A percentile compares a stretch with the other conserved stretches of the same genome.
These are phyloP conservation scores for Gnathonemus longibarbis DNA, from an alignment of 2,113 vertebrate genomes.

Conservation along the genomic window DNA sequence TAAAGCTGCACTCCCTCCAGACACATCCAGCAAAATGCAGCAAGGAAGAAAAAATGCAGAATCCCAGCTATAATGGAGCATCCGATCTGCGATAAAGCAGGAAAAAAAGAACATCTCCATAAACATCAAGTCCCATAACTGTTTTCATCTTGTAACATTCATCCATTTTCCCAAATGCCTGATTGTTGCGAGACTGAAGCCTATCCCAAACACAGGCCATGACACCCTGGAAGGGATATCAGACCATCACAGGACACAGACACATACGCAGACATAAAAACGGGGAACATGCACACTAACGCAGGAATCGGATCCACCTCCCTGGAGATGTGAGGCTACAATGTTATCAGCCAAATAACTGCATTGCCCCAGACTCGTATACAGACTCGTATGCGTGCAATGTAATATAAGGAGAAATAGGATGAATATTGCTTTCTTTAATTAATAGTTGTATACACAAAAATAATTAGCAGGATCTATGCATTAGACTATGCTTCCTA, in stretches of 20 bases:
- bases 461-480: neutral
- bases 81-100: conserved; percentile 67
- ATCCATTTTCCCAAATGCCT: neutral
- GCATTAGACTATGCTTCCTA: neutral
- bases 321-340: neutral
- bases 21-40: conserved; percentile 98
- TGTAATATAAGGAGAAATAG: neutral
- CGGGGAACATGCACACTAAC: neutral
- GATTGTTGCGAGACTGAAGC: neutral
- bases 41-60: conserved; percentile 96
- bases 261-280: neutral
- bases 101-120: neutral
- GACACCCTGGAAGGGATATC: neutral
- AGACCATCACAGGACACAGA: neutral
- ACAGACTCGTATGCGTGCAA: neutral
- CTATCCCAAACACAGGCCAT: neutral
- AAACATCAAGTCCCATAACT: neutral
- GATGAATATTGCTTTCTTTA: neutral
- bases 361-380: neutral
- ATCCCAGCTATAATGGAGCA: conserved; percentile 94
- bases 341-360: neutral
- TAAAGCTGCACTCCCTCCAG: conserved; percentile 96
- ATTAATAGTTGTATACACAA: conserved; percentile 12
- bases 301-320: neutral
- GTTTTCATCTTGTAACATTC: neutral